Conservation (phyloP, 2,888 invertebrate genomes). For the Antheraea assamensis region DNA sequence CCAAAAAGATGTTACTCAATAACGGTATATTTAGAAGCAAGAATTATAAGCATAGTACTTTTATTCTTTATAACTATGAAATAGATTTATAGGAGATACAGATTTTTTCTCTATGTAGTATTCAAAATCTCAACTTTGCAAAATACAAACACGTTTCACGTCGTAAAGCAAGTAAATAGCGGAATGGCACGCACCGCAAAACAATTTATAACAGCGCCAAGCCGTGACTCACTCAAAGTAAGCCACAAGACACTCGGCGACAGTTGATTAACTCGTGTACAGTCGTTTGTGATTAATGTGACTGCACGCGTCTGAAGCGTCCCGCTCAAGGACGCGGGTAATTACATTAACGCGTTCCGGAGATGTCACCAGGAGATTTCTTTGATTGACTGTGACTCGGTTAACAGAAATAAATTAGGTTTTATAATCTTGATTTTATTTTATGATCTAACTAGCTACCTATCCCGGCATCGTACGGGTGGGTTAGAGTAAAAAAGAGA, state of each 20-base stretch:
- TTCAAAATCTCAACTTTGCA: neutral
- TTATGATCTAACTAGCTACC: neutral
- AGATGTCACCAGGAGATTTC: slow-evolving; percentile 16
- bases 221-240: slow-evolving; percentile 19
- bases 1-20: too few species aligned
- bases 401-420: slow-evolving; percentile 6
- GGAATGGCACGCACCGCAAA: neutral
- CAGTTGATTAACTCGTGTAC: slow-evolving; percentile 29
- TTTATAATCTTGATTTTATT: neutral
- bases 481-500: too few species aligned
- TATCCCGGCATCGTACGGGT: too few species aligned
- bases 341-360: slow-evolving; percentile 16
- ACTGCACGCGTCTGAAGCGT: slow-evolving; percentile 26
- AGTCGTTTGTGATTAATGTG: slow-evolving; percentile 60
- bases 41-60: too few species aligned
- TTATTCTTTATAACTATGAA: too few species aligned
- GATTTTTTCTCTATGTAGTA: neutral
- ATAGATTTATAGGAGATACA: too few species aligned
- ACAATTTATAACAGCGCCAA: slow-evolving; percentile 20
- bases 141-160: neutral
- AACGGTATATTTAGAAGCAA: too few species aligned
- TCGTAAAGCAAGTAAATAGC: neutral
- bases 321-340: slow-evolving; percentile 14
- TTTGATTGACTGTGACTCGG: slow-evolving; percentile 2
- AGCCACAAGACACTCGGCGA: slow-evolving; percentile 15